These are phyloP conservation scores for Cartodere bifasciata DNA, from an alignment of 2,888 invertebrate genomes.

Conservation along the genomic window DNA sequence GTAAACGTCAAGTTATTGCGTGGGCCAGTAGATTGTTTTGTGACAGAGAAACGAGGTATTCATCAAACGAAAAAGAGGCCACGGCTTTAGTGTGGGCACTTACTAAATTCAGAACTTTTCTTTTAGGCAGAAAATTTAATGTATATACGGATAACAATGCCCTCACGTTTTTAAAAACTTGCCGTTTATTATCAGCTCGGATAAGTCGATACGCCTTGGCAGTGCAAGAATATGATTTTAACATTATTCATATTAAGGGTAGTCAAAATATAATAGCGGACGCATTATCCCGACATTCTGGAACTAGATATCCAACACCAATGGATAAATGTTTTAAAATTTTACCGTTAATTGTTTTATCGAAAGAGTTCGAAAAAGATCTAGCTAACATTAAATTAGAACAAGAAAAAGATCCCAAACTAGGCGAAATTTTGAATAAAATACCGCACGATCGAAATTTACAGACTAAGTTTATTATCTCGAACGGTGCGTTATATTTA, in stretches of 20 bases:
- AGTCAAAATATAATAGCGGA: constrained; percentile 19
- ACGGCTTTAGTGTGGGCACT: constrained; percentile 2
- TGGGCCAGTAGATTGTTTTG: constrained; percentile 3
- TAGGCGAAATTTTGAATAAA: too few relatives aligned
- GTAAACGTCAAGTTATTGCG: constrained; percentile 1
- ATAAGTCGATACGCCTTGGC: constrained; percentile 17
- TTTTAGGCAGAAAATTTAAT: constrained; percentile 4
- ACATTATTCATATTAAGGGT: constrained; percentile 16
- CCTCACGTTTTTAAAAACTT: constrained; percentile 19
- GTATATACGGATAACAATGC: constrained; percentile 6
- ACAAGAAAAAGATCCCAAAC: too few relatives aligned
- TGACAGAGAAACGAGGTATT: constrained; percentile 4
- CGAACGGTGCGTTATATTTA: constrained; percentile 3
- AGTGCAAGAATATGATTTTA: constrained; percentile 19
- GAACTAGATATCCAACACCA: constrained; percentile 8
- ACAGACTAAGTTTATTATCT: too few relatives aligned
- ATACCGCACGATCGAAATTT: too few relatives aligned
- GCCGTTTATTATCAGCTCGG: constrained; percentile 16
- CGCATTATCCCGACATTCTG: constrained; percentile 18
- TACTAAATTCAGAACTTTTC: too few relatives aligned
- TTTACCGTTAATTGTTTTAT: constrained; percentile 1
- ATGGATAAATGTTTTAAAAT: constrained; percentile 6
- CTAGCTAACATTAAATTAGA: too few relatives aligned
- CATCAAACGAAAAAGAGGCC: constrained; percentile 6
- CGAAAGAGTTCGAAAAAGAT: constrained; percentile 1